Conservation (phyloP, 1,140 invertebrate species). For the Heliconius melpomene region DNA sequence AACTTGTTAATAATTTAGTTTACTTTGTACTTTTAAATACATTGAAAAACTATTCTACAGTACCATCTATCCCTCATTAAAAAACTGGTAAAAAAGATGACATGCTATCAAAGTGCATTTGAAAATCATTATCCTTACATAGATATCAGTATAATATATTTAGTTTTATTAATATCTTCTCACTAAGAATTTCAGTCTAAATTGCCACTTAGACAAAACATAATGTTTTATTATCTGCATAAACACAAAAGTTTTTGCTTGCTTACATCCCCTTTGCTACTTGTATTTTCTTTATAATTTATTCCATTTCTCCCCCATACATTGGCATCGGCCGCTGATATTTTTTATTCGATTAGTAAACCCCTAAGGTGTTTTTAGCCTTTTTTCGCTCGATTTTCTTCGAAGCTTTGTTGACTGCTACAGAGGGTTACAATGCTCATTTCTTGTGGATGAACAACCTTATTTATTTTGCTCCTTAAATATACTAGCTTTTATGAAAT, state of each 20-base stretch:
- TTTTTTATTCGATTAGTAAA: constrained; percentile 83
- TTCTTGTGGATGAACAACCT: constrained; percentile 77
- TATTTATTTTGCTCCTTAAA: constrained; percentile 61
- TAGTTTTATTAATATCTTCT: not conserved
- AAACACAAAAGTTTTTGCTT: constrained; percentile 69
- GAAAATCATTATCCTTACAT: not conserved
- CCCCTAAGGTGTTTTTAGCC: constrained; percentile 82
- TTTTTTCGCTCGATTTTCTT: constrained; percentile 82
- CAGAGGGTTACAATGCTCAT: constrained; percentile 75
- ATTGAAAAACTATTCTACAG: not conserved
- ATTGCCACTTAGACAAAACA: constrained; percentile 35
- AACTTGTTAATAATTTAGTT: constrained; percentile 5
- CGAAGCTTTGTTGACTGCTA: constrained; percentile 80
- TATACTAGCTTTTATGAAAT: constrained; percentile 1
- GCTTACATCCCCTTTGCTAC: constrained; percentile 69
- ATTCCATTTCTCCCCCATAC: constrained; percentile 79
- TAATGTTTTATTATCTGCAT: constrained; percentile 40
- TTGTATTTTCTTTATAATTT: constrained; percentile 81
- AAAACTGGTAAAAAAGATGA: too few relatives aligned
- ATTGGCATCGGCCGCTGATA: constrained; percentile 80
- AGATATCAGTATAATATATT: not conserved
- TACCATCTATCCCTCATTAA: too few relatives aligned
- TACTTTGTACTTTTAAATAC: not conserved
- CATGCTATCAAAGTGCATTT: not conserved
- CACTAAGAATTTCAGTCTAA: not conserved